Evolutionary conservation across 2,797 vertebrate genomes (phyloP).

Genomic region (Enteromius viviparus): DNA sequence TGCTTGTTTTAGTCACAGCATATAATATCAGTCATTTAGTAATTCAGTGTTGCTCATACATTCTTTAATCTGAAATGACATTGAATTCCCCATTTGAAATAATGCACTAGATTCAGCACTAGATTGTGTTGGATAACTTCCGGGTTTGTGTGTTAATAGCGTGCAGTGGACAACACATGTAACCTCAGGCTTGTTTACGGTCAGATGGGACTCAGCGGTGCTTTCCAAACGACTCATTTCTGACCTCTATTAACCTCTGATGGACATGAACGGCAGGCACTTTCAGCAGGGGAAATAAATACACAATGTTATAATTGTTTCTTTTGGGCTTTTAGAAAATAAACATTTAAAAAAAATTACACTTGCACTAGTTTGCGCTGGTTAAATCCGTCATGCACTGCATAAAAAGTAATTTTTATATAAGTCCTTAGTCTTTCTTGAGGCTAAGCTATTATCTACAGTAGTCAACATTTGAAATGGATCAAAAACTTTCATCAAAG

Average conservation of each 20-base stretch:
- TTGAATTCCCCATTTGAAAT: slow-evolving; percentile 25
- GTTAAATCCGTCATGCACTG: background rate
- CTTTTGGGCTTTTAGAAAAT: background rate
- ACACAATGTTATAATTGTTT: background rate
- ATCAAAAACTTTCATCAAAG: too few relatives aligned
- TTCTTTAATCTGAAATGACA: background rate
- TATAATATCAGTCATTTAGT: background rate
- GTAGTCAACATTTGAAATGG: too few relatives aligned
- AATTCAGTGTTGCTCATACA: background rate
- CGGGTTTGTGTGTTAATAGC: slow-evolving; percentile 2
- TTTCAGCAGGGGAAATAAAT: background rate
- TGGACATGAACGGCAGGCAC: background rate
- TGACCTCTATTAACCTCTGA: slow-evolving; percentile 16
- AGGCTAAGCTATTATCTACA: too few relatives aligned
- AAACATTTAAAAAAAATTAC: background rate
- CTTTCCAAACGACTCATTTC: slow-evolving; percentile 31
- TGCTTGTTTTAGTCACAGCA: background rate
- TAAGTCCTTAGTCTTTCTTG: background rate
- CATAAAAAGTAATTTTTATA: background rate
- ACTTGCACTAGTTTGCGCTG: background rate
- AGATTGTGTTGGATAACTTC: background rate
- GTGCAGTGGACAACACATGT: slow-evolving; percentile 17
- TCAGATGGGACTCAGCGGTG: slow-evolving; percentile 24
- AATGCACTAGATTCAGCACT: background rate
- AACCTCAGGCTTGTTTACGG: slow-evolving; percentile 26